These are phyloP conservation scores for Mactromeris polynyma DNA, from an alignment of 2,888 invertebrate species.

Conservation along the genomic window DNA sequence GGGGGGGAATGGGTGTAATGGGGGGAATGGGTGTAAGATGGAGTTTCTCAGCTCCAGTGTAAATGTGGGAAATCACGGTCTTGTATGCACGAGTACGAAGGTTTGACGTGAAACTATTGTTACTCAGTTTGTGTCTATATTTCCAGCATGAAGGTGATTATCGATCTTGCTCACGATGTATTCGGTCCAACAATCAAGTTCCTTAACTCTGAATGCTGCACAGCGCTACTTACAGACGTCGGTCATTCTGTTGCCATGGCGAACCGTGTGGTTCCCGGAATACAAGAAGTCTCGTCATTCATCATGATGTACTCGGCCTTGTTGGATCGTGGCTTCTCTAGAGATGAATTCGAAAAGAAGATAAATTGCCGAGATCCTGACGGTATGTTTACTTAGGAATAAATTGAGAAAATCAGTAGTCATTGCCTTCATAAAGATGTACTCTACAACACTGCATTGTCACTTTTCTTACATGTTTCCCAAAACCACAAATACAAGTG, in stretches of 20 bases:
- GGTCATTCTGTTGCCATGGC: conserved; percentile 64
- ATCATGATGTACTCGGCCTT: conserved; percentile 83
- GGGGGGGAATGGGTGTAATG: too few relatives aligned
- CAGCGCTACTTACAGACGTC: conserved; percentile 79
- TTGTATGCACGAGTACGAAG: too few relatives aligned
- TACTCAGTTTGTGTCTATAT: too few relatives aligned
- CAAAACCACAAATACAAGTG: too few relatives aligned
- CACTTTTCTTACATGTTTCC: too few relatives aligned
- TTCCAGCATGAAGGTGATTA: conserved; percentile 82
- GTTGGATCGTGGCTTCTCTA: conserved; percentile 80
- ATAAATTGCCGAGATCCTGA: conserved; percentile 71
- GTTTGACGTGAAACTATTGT: too few relatives aligned
- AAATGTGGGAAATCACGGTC: too few relatives aligned
- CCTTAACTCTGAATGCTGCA: conserved; percentile 78
- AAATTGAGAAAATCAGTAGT: too few relatives aligned
- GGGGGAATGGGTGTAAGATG: too few relatives aligned
- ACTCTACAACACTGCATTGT: too few relatives aligned
- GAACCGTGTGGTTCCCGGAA: conserved; percentile 78
- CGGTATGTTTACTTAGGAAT: conserved; percentile 64
- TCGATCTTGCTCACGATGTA: conserved; percentile 81
- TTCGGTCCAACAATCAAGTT: conserved; percentile 84
- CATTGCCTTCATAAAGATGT: too few relatives aligned
- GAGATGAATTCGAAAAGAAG: conserved; percentile 84
- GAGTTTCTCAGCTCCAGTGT: too few relatives aligned
- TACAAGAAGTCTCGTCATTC: conserved; percentile 83